Conservation (phyloP, 2,113 vertebrate species). For the Loxodonta africana region DNA sequence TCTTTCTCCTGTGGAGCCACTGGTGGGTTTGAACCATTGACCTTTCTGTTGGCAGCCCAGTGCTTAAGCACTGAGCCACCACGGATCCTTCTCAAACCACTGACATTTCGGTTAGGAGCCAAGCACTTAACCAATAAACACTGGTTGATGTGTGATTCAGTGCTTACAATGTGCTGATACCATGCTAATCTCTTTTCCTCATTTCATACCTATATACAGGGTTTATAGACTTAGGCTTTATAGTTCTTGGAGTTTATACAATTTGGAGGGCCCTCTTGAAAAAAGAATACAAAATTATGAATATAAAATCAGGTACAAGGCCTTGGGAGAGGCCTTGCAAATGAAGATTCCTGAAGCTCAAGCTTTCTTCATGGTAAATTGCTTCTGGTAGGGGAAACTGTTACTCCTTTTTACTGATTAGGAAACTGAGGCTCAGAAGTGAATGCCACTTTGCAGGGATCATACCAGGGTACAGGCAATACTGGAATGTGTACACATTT, state of each 20-base stretch:
- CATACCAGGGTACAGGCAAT: background rate
- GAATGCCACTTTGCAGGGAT: background rate
- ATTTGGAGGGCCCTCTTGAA: background rate
- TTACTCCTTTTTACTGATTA: background rate
- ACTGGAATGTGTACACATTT: background rate
- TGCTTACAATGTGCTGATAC: fast-evolving
- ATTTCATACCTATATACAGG: slow-evolving; percentile 84
- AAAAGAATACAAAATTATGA: background rate
- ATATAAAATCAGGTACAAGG: background rate
- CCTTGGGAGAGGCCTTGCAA: background rate
- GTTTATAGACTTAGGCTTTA: slow-evolving; percentile 88
- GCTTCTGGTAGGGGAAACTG: background rate
- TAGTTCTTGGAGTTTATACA: background rate
- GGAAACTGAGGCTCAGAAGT: background rate
- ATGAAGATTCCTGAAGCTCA: background rate
- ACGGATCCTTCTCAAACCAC: background rate
- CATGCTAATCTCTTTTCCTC: background rate
- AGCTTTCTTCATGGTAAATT: slow-evolving; percentile 78
- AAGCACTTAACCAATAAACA: background rate
- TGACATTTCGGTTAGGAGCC: no score
- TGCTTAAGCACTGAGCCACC: no score
- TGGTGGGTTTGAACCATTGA: no score
- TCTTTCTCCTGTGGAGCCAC: no score
- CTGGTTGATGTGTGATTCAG: background rate
- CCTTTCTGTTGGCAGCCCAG: no score